Base-by-base conservation (phyloP, 1,140 invertebrate genomes). In the Battus philenor region DNA sequence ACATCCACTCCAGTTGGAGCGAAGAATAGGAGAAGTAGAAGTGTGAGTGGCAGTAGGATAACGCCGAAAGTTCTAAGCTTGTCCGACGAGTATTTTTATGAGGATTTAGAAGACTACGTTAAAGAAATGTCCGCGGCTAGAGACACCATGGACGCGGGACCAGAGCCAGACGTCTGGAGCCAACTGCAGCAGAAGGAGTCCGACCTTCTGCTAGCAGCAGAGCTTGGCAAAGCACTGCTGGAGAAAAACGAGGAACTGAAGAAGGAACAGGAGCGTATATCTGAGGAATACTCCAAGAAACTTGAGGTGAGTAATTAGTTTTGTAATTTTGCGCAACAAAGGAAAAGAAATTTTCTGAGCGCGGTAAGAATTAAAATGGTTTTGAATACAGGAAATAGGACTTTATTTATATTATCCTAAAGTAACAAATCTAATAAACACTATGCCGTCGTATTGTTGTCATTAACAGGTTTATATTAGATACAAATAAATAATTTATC, bases 211-310 rank as follows among this genome's bases (percentile, higher is more conserved):
- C 86, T 98, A 34, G 97, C 97, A 0, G 97, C 97, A 0, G 96
- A 98, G 79, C 86, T 99, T 18, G 97, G 97, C 11, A 98, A 98
- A 80, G 97, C 96, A 0, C 85, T 99, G 31, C 87, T 99, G 39
- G 96, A 98, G 62, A 95, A 95, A 68, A 99, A 98, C 75, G 94
- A 97, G 68, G 95, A 98, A 68, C 86, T 98, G 36, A 94, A 92
- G 50, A 90, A 92, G 50, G 93, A 96, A 67, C 93, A 96, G 75
- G 96, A 98, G 56, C 89, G 90, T 34, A 84, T 95, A 6, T 88
- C 92, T 1, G 96, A 98, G 63, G 95, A 98, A 59, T 98, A 94
- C 84, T 93, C 93, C n/a, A 90, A 90, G 47, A 96, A 97, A 90
- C 86, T 98, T 48, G 97, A 98, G 94, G 97, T 98, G 73, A 91